A percentile compares a stretch with the other conserved stretches of the same genome.
Evolutionary conservation across 2,113 vertebrate species (phyloP).

Genomic region (Upupa epops): DNA sequence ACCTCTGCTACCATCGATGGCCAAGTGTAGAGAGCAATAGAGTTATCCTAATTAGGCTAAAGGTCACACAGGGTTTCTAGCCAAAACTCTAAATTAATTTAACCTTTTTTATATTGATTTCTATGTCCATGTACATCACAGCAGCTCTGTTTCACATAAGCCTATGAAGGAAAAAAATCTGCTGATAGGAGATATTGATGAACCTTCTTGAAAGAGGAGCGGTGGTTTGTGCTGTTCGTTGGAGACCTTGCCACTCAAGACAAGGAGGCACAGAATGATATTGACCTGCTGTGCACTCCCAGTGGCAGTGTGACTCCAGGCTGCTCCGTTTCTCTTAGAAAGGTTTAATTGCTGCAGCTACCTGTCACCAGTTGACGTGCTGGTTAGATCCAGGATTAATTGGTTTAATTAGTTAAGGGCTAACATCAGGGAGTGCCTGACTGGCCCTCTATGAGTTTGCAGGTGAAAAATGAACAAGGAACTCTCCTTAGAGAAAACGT

Average conservation of each 20-base stretch:
- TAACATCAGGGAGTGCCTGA: too few relatives aligned
- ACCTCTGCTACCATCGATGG: not conserved
- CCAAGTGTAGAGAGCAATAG: not conserved
- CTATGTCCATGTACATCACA: not conserved
- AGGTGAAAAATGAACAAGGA: too few relatives aligned
- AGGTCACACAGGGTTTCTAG: not conserved
- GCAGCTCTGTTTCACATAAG: not conserved
- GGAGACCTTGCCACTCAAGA: not conserved
- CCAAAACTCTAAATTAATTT: not conserved
- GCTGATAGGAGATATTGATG: not conserved
- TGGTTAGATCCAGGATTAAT: too few relatives aligned
- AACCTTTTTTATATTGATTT: not conserved
- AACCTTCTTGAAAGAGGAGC: not conserved
- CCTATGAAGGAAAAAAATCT: not conserved
- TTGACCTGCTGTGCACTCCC: not conserved
- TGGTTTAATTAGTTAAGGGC: too few relatives aligned
- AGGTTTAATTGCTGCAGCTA: not conserved
- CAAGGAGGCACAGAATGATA: not conserved
- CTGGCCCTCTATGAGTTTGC: too few relatives aligned
- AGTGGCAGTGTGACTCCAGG: accelerated
- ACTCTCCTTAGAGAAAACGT: too few relatives aligned
- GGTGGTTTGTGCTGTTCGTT: not conserved
- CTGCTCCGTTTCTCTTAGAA: not conserved
- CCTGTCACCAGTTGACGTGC: too few relatives aligned
- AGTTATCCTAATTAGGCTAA: not conserved